Conservation (phyloP, 1,140 invertebrate species). For the Calephelis nemesis region DNA sequence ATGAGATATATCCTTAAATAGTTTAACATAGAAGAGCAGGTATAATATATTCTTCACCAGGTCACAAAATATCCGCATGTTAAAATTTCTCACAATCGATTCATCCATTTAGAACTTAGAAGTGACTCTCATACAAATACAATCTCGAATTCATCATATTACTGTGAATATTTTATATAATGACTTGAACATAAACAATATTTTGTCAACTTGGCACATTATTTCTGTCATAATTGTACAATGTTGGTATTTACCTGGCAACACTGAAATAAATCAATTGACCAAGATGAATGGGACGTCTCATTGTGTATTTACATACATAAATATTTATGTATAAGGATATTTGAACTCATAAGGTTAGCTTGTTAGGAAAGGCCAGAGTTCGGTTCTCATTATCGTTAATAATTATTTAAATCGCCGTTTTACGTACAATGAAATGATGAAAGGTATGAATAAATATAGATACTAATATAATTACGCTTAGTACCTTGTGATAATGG, state of each 20-base stretch:
- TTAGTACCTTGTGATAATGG: too few relatives aligned
- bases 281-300: slow-evolving; percentile 12
- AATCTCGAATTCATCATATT: too few relatives aligned
- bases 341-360: slow-evolving; percentile 17
- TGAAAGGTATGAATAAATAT: background rate
- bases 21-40: too few relatives aligned
- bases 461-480: too few relatives aligned
- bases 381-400: slow-evolving; percentile 2
- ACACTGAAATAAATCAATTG: slow-evolving; percentile 7
- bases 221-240: slow-evolving; percentile 9
- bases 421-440: background rate
- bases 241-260: slow-evolving; percentile 10
- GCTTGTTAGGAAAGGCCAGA: slow-evolving; percentile 15
- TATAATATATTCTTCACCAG: too few relatives aligned
- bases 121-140: too few relatives aligned
- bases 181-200: background rate
- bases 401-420: background rate
- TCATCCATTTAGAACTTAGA: too few relatives aligned
- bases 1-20: too few relatives aligned
- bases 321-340: slow-evolving; percentile 16
- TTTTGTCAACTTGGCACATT: slow-evolving; percentile 2
- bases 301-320: slow-evolving; percentile 5
- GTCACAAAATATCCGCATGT: too few relatives aligned
- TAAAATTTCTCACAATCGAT: too few relatives aligned
- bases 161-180: background rate